These are phyloP conservation scores for Uropsilus gracilis DNA, from an alignment of 2,113 vertebrate genomes.

Conservation along the genomic window DNA sequence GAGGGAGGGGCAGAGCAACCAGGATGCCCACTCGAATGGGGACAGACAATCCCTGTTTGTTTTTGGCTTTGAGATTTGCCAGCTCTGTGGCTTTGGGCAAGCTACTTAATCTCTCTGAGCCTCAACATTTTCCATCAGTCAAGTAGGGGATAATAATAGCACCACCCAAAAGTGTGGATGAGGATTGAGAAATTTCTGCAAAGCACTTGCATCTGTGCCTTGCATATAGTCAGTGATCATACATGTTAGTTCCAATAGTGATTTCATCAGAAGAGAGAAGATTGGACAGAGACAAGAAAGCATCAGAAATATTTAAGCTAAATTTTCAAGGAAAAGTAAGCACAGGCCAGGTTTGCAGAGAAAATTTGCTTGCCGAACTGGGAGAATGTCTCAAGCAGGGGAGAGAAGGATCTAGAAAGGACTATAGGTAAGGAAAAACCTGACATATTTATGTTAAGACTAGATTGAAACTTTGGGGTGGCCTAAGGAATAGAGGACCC, in stretches of 20 bases:
- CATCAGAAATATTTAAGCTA: background rate
- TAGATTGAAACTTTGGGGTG: background rate
- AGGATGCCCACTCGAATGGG: background rate
- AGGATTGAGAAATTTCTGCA: constrained; percentile 3
- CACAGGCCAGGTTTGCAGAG: background rate
- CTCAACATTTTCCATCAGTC: background rate
- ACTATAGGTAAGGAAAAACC: background rate
- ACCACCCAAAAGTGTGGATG: background rate
- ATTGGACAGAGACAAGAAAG: background rate
- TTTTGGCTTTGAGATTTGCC: background rate
- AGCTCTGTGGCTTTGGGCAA: background rate
- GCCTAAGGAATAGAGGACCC: background rate
- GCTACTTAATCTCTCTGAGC: background rate
- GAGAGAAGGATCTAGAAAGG: background rate
- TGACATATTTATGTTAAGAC: background rate
- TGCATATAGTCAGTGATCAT: background rate
- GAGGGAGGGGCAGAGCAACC: background rate
- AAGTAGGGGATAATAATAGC: background rate
- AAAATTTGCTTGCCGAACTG: background rate
- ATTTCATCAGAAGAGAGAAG: background rate
- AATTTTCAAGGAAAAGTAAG: constrained; percentile 31
- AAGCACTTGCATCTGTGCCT: background rate
- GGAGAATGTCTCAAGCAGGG: background rate
- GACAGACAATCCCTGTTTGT: background rate
- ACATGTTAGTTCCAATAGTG: background rate